These are phyloP conservation scores for Sebastes taczanowskii DNA, from an alignment of 2,797 vertebrate genomes.

Conservation along the genomic window DNA sequence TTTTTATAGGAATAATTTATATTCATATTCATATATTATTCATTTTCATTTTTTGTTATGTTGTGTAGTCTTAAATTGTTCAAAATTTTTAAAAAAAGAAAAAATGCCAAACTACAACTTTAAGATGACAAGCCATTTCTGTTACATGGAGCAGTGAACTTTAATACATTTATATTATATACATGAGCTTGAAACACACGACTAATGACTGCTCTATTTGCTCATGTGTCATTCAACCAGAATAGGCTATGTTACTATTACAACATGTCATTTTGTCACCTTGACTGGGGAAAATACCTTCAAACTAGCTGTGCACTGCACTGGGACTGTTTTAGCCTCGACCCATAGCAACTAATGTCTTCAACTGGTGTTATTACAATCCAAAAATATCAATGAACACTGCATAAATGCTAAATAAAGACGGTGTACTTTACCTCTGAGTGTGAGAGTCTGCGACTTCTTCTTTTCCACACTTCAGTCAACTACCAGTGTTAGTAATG, in stretches of 20 bases:
- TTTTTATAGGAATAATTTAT: too few species aligned
- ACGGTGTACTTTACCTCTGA: neutral
- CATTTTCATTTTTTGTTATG: too few species aligned
- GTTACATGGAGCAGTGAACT: neutral
- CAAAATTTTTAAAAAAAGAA: too few species aligned
- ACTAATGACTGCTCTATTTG: neutral
- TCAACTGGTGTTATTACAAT: fast-evolving
- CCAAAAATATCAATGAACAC: fast-evolving
- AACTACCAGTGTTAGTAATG: neutral
- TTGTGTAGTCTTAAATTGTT: too few species aligned
- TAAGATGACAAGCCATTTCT: neutral
- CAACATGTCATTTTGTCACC: neutral
- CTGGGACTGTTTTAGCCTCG: fast-evolving
- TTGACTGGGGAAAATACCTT: neutral
- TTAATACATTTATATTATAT: neutral
- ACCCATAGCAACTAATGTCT: too few species aligned
- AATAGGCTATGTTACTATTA: neutral
- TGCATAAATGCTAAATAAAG: neutral
- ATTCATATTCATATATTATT: too few species aligned
- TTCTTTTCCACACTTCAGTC: neutral
- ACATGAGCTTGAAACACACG: neutral
- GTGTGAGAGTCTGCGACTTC: neutral
- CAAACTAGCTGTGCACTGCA: neutral
- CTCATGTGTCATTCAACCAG: neutral
- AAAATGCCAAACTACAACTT: neutral